phyloP scores from a whole-genome alignment of 2,797 vertebrate species.

The Selene dorsalis region DNA sequence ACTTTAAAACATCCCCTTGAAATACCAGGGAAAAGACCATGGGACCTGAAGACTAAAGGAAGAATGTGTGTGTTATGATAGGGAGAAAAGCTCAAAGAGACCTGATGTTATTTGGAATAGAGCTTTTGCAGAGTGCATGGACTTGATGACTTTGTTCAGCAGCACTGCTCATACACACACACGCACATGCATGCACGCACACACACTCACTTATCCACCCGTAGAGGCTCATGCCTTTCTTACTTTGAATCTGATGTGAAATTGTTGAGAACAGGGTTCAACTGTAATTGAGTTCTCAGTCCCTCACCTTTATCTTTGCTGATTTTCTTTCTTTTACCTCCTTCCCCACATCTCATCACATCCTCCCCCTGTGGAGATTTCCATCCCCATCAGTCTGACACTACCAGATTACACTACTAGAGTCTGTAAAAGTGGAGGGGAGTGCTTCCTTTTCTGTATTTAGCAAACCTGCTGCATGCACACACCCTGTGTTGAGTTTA shows the following conservation, averaged over 20 bases:
- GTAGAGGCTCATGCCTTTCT: neutral
- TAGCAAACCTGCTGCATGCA: neutral
- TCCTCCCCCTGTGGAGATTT: slow-evolving; percentile 31
- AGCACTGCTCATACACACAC: neutral
- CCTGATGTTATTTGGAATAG: neutral
- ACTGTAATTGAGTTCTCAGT: slow-evolving; percentile 48
- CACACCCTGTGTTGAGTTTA: neutral
- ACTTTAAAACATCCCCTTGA: no score
- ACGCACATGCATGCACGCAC: neutral
- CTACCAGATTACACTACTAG: slow-evolving; percentile 27
- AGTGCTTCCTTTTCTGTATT: slow-evolving; percentile 16
- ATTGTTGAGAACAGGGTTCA: neutral
- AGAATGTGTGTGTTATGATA: neutral
- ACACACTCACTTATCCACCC: neutral
- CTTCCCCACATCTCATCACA: slow-evolving; percentile 36
- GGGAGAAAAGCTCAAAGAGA: neutral
- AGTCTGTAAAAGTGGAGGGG: slow-evolving; percentile 7
- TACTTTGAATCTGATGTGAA: slow-evolving; percentile 28
- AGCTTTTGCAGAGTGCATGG: neutral
- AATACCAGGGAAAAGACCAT: neutral
- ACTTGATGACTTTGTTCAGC: slow-evolving; percentile 4
- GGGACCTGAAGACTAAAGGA: neutral
- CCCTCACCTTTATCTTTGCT: slow-evolving; percentile 34
- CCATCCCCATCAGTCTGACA: slow-evolving; percentile 39
- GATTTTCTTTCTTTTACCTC: slow-evolving; percentile 50